These are phyloP conservation scores for Plagodis pulveraria DNA, from an alignment of 2,888 invertebrate genomes.

Conservation along the genomic window DNA sequence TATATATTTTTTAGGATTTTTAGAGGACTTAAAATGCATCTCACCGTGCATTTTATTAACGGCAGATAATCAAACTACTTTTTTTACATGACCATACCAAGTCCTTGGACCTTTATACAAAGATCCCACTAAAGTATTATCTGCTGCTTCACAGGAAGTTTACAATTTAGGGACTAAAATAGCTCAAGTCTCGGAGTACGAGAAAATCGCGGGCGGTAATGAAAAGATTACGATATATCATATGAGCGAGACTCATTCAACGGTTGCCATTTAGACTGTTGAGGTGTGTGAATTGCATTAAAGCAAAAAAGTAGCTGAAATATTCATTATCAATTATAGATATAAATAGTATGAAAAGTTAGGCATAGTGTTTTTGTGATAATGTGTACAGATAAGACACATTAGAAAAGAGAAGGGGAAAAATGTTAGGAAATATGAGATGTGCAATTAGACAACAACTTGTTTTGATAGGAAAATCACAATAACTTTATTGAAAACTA, in stretches of 20 bases:
- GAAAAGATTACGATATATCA: slow-evolving; percentile 60
- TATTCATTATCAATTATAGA: background rate
- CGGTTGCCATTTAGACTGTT: slow-evolving; percentile 33
- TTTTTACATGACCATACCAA: background rate
- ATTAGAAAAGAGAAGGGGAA: too few species aligned
- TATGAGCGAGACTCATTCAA: slow-evolving; percentile 33
- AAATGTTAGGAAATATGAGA: too few species aligned
- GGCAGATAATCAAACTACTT: background rate
- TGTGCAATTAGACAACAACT: too few species aligned
- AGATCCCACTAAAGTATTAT: background rate
- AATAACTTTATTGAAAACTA: background rate
- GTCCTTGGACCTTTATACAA: slow-evolving; percentile 3
- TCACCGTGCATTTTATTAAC: too few species aligned
- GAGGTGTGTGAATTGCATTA: slow-evolving; percentile 18
- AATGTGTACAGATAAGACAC: too few species aligned
- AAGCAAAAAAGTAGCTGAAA: background rate
- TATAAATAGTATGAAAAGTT: background rate
- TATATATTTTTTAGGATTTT: too few species aligned
- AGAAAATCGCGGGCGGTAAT: slow-evolving; percentile 67
- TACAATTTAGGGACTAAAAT: slow-evolving; percentile 64
- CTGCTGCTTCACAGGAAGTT: slow-evolving; percentile 50
- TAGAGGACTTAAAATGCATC: too few species aligned
- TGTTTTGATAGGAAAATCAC: too few species aligned
- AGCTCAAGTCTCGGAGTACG: slow-evolving; percentile 49
- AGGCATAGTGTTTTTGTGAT: background rate